Evolutionary conservation across 2,797 vertebrate species (phyloP).

Genomic region (Bradypodion pumilum): DNA sequence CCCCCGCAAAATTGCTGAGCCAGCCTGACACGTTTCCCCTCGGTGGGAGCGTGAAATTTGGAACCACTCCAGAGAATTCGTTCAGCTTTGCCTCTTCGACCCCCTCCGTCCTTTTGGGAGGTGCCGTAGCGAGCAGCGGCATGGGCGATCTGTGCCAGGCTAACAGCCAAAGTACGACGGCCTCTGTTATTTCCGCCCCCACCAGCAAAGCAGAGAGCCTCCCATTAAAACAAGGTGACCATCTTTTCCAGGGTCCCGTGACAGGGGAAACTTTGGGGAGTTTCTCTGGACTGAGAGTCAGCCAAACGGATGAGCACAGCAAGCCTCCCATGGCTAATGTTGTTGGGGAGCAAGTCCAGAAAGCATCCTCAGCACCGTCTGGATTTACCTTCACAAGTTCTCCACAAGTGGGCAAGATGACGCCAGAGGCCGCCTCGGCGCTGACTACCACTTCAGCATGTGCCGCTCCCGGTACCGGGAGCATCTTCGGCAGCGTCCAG

Average conservation of each 20-base stretch:
- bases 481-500: conserved; percentile 63
- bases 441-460: neutral
- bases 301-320: conserved; percentile 83
- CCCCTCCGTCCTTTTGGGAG: conserved; percentile 47
- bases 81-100: conserved; percentile 75
- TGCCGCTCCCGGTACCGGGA: conserved; percentile 30
- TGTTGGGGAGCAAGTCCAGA: conserved; percentile 50
- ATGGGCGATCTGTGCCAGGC: conserved; percentile 51
- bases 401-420: conserved; percentile 69
- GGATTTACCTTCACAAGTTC: conserved; percentile 73
- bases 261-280: conserved; percentile 91
- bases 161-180: conserved; percentile 59
- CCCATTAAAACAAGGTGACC: conserved; percentile 71
- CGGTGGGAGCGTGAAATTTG: conserved; percentile 75
- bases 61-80: conserved; percentile 69
- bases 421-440: conserved; percentile 62
- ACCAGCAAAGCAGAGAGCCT: conserved; percentile 73
- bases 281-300: conserved; percentile 90
- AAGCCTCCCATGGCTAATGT: conserved; percentile 62
- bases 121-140: conserved; percentile 48
- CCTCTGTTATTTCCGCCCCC: conserved; percentile 55
- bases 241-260: conserved; percentile 64
- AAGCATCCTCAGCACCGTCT: conserved; percentile 56
- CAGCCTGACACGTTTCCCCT: conserved; percentile 75
- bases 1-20: conserved; percentile 75